A percentile compares a stretch with the other conserved stretches of the same genome.
These are phyloP conservation scores for Taenioides sp. DNA, from an alignment of 2,797 vertebrate species.

Conservation along the genomic window DNA sequence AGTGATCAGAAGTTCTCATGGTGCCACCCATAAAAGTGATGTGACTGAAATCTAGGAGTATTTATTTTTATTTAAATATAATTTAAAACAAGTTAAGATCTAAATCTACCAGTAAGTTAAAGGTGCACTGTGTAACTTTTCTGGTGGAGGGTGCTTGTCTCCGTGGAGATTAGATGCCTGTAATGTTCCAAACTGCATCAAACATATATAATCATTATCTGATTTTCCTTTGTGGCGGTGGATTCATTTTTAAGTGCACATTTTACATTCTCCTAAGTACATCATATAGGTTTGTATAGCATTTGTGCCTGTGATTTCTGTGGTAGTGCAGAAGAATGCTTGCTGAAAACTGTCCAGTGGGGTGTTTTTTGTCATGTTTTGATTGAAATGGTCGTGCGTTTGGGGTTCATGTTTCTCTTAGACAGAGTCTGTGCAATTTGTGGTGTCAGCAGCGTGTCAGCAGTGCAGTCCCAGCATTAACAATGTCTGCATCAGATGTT, in stretches of 20 bases:
- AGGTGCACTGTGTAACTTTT: too few species aligned
- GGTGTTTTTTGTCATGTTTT: background rate
- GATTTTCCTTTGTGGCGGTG: constrained; percentile 58
- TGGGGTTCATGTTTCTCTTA: constrained; percentile 4
- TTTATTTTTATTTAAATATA: too few species aligned
- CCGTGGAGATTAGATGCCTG: too few species aligned
- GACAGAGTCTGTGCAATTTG: constrained; percentile 3
- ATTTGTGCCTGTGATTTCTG: constrained; percentile 13
- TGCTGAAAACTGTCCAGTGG: constrained; percentile 8
- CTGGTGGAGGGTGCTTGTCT: too few species aligned
- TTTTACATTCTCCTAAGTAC: constrained; percentile 15
- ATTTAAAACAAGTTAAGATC: background rate
- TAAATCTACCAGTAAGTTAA: constrained; percentile 14
- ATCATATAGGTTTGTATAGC: constrained; percentile 16
- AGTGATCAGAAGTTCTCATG: too few species aligned
- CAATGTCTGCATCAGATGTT: constrained; percentile 2
- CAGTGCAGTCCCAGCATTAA: constrained; percentile 6
- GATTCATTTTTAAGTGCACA: constrained; percentile 33
- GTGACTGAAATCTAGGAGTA: too few species aligned
- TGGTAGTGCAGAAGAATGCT: constrained; percentile 17
- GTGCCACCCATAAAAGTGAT: too few species aligned
- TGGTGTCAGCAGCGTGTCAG: constrained; percentile 20
- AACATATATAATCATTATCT: constrained; percentile 12
- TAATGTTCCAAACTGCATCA: too few species aligned
- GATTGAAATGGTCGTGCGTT: background rate